Evolutionary conservation across 2,113 vertebrate species (phyloP).

Genomic region (Pelobates fuscus): DNA sequence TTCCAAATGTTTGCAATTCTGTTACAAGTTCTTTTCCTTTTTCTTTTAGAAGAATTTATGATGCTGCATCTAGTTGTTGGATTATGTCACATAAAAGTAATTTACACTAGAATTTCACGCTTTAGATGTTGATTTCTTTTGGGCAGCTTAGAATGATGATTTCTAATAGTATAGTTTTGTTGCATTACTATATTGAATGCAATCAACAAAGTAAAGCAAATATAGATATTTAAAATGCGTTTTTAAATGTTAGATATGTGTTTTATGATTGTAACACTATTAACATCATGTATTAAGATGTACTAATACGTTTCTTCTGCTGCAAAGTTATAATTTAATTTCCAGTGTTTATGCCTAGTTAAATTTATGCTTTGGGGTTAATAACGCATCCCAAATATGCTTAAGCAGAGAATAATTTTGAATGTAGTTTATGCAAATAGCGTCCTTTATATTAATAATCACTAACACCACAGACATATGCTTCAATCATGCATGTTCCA

Average conservation of each 20-base stretch:
- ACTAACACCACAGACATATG: constrained; percentile 21
- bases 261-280: constrained; percentile 31
- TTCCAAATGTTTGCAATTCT: background rate
- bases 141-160: constrained; percentile 22
- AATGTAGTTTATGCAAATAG: constrained; percentile 10
- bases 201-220: constrained; percentile 32
- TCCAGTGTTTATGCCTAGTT: constrained; percentile 25
- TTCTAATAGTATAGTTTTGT: constrained; percentile 16
- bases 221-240: constrained; percentile 13
- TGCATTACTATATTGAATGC: constrained; percentile 12
- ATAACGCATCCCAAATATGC: constrained; percentile 31
- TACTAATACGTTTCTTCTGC: constrained; percentile 14
- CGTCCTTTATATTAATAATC: constrained; percentile 30
- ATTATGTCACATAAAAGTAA: constrained; percentile 25
- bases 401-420: background rate
- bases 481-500: background rate
- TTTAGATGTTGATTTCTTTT: constrained; percentile 23
- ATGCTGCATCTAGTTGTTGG: constrained; percentile 19
- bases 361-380: constrained; percentile 42
- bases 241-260: constrained; percentile 14
- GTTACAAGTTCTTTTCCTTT: background rate
- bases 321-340: constrained; percentile 37
- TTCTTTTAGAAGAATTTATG: background rate
- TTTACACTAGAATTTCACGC: constrained; percentile 4
- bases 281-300: constrained; percentile 27